Percentiles rank a stretch among this genome's conserved stretches.
Evolutionary conservation across 2,888 invertebrate species (phyloP).

Genomic region (Loripinus fragilis): DNA sequence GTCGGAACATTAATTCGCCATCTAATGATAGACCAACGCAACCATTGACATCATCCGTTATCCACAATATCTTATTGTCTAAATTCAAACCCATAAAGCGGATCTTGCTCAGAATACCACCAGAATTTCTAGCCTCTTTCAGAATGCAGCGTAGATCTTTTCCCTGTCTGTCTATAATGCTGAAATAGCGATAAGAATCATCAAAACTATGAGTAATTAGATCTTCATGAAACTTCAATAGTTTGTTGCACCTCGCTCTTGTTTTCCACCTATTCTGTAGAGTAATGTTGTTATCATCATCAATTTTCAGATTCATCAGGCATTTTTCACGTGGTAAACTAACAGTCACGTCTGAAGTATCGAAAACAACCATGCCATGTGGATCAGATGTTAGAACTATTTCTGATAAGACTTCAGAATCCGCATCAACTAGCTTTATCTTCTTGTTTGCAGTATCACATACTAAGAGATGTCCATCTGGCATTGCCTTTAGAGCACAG

Average conservation of each 20-base stretch:
- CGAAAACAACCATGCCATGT: background rate
- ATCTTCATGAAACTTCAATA: background rate
- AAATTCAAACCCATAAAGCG: background rate
- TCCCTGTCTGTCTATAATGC: background rate
- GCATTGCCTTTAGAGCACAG: background rate
- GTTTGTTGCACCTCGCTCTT: background rate
- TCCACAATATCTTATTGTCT: background rate
- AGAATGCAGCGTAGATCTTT: background rate
- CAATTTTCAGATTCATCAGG: background rate
- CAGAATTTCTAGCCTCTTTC: background rate
- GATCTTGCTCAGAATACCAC: background rate
- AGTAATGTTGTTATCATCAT: background rate
- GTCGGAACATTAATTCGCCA: background rate
- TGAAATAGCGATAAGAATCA: constrained; percentile 2
- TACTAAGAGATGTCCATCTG: background rate
- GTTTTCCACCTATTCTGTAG: background rate
- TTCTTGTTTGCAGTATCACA: background rate
- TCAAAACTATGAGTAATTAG: background rate
- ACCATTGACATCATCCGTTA: background rate
- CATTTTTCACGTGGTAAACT: background rate
- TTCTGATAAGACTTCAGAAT: background rate
- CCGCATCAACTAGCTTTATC: background rate
- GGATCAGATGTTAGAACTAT: background rate
- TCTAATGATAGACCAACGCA: background rate
- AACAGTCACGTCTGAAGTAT: background rate